Evolutionary conservation across 2,797 vertebrate genomes (phyloP), one percentile per base, ranked within the genome.

Genomic region (Halcyon smyrnensis): DNA sequence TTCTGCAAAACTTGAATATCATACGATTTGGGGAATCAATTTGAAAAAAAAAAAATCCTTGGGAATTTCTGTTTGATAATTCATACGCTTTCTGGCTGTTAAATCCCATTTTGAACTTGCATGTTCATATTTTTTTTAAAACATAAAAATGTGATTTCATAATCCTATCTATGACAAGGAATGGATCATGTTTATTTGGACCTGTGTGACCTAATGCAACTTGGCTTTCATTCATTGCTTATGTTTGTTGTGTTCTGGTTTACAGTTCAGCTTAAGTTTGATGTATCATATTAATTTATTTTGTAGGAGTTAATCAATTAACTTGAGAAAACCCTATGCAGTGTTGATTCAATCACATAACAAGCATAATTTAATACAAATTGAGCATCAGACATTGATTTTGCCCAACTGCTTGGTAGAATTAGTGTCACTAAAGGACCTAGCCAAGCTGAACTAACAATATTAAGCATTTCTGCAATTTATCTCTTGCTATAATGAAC

Each of bases 291-390:
- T 97, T 97, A 96, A 97, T 97, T 97, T 96, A 39, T 96, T 97
- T 95, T 95, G 87, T 90, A 97, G 93, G 79, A 97, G 75, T 96
- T 97, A 96, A 98, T 98, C 97, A 98, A 98, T 98, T 98, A 97
- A 97, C 96, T 97, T 82, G 80, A 97, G 94, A 97, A 98, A 98
- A 97, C 77, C 97, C 87, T 94, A 87, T 93, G 85, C 78, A 96
- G 83, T 97, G 95, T 97, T 97, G 96, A 97, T 97, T 98, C 94
- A 97, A 95, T 98, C 96, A 97, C 88, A 95, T 95, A 98, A 97
- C 95, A 98, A 98, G 97, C 64, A 48, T 97, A 98, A 98, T 98
- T 97, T 98, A 98, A 97, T 98, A 97, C 70, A 98, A 98, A 98
- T 97, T 39, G 54, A 59, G 27, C 94, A 97, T 97, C 96, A 98